A percentile compares a stretch with the other conserved stretches of the same genome.
These are phyloP conservation scores for Apodemia mormo DNA, from an alignment of 2,888 invertebrate genomes.

Conservation along the genomic window DNA sequence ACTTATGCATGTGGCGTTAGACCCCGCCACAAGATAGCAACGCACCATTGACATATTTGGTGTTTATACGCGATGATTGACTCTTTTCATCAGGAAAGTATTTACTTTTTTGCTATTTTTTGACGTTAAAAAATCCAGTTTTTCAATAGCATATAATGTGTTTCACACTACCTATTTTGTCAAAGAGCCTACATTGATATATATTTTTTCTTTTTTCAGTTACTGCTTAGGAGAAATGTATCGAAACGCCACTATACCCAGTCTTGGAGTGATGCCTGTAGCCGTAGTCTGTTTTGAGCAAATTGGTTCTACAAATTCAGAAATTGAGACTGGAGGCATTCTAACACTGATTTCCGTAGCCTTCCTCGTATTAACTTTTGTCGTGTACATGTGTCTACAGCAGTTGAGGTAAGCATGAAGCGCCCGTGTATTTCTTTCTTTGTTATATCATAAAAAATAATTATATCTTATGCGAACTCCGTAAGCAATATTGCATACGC, in stretches of 20 bases:
- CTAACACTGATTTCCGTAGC: slow-evolving; percentile 78
- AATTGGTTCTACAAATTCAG: slow-evolving; percentile 79
- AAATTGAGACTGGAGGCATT: slow-evolving; percentile 64
- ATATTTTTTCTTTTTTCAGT: slow-evolving; percentile 43
- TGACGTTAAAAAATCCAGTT: too few species aligned
- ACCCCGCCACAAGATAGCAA: too few species aligned
- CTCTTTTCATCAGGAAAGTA: too few species aligned
- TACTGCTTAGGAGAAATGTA: slow-evolving; percentile 63
- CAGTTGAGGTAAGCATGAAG: slow-evolving; percentile 75
- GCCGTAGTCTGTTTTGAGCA: slow-evolving; percentile 85
- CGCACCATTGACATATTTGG: too few species aligned
- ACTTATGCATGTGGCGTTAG: too few species aligned
- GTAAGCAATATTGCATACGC: too few species aligned
- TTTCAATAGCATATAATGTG: too few species aligned
- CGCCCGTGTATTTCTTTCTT: background rate
- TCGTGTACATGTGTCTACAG: slow-evolving; percentile 82
- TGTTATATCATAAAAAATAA: too few species aligned
- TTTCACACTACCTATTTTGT: too few species aligned
- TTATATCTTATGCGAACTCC: too few species aligned
- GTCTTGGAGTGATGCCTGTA: slow-evolving; percentile 48
- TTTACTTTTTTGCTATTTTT: too few species aligned
- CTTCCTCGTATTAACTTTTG: slow-evolving; percentile 82
- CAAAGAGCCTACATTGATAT: background rate
- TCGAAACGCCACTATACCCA: slow-evolving; percentile 43
- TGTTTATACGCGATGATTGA: too few species aligned